Evolutionary conservation across 2,797 vertebrate genomes (phyloP), one percentile per base, ranked within the genome.

Genomic region (Naso thynnoides): DNA sequence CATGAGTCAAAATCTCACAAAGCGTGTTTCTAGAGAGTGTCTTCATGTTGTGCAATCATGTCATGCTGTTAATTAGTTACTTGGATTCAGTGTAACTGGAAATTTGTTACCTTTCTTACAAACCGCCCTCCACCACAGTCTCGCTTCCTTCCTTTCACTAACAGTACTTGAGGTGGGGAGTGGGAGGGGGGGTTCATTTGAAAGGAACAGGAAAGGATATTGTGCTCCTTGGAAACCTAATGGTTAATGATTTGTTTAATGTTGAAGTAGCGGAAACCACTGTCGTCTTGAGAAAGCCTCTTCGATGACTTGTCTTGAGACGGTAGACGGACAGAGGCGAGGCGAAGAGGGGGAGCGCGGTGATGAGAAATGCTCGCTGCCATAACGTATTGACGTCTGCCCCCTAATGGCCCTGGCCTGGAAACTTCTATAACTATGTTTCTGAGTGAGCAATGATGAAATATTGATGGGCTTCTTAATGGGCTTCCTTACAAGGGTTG

Each of bases 381-480:
- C 87, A 88, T 91, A 86, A 88, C 83, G 70, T 92, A 92, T 93
- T 90, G 92, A 91, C 91, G 84, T 90, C 89, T 92, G 89, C 90
- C 92, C 91, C 87, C 89, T 94, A 93, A 94, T 93, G 91, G 92
- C 85, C 73, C 80, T 8, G 64, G 84, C 85, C 88, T 89, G 89
- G 91, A 93, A 93, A 94, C 85, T 93, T 93, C 89, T 90, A 88
- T 86, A 92, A 93, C 87, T 93, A 88, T 90, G 86, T 90, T 92
- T 91, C 91, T 91, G 89, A 92, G 92, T 90, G 91, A 92, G 89
- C 89, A 57, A 86, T 87, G 75, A 93, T 95, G 91, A 95, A 95
- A 95, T 95, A 95, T 95, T 94, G 93, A 95, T 95, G 93, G 78
- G 66, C 16, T 83, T 62, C 89, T 91, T 94, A 95, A 94, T 95